Conservation (phyloP, 1,140 invertebrate genomes). For the Spodoptera litura region DNA sequence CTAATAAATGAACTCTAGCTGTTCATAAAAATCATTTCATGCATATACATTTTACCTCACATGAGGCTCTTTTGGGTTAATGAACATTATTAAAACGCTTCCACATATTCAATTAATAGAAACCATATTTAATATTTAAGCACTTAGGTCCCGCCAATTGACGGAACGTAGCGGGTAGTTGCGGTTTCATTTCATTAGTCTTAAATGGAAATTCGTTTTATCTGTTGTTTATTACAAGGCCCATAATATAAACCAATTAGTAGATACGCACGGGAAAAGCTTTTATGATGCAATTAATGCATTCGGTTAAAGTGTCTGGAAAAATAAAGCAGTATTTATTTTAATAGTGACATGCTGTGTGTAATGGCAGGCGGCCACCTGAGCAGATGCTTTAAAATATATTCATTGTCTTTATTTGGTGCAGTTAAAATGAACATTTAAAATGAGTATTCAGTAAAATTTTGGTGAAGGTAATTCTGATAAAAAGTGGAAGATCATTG, state of each 20-base stretch:
- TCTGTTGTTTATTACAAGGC: slow-evolving; percentile 58
- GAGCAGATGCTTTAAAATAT: slow-evolving; percentile 50
- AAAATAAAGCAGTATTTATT: slow-evolving; percentile 76
- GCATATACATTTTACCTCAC: slow-evolving; percentile 26
- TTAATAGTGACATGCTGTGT: slow-evolving; percentile 66
- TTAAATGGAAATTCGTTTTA: slow-evolving; percentile 45
- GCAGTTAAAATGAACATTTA: slow-evolving; percentile 24
- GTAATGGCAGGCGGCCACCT: slow-evolving; percentile 66
- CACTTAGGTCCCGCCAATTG: slow-evolving; percentile 21
- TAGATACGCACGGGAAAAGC: slow-evolving; percentile 57
- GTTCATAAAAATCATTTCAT: slow-evolving; percentile 45
- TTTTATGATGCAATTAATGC: slow-evolving; percentile 72
- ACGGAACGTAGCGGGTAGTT: neutral
- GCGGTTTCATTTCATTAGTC: slow-evolving; percentile 38
- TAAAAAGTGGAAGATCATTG: slow-evolving; percentile 52
- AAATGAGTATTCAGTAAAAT: slow-evolving; percentile 33
- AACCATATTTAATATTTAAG: slow-evolving; percentile 26
- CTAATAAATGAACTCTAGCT: slow-evolving; percentile 62
- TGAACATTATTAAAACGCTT: slow-evolving; percentile 20
- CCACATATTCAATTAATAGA: slow-evolving; percentile 23
- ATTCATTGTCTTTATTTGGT: slow-evolving; percentile 39
- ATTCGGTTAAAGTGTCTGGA: slow-evolving; percentile 67
- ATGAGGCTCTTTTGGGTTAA: slow-evolving; percentile 31
- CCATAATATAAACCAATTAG: slow-evolving; percentile 69
- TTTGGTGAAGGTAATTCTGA: slow-evolving; percentile 6